Conservation (phyloP, 2,797 vertebrate species). For the Lacerta agilis region DNA sequence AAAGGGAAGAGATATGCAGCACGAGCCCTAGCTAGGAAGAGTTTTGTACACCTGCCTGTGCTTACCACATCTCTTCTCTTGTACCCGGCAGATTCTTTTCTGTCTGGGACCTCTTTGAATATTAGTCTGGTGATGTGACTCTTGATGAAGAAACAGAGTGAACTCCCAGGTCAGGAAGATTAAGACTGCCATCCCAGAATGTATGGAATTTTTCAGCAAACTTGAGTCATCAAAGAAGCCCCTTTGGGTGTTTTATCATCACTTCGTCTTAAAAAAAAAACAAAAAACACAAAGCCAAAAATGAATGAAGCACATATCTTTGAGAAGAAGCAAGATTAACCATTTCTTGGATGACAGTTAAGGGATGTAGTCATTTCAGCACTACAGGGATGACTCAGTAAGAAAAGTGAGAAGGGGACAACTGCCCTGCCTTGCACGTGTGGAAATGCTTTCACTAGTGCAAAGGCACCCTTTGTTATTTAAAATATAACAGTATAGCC, state of each 20-base stretch:
- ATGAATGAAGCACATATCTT: neutral
- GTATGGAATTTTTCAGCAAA: slow-evolving; percentile 15
- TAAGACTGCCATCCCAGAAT: neutral
- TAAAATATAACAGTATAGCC: neutral
- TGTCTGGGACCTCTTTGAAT: neutral
- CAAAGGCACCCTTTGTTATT: neutral
- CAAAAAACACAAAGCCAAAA: neutral
- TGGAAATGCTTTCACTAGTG: neutral
- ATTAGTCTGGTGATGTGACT: neutral
- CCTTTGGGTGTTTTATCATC: neutral
- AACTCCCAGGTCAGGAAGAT: neutral
- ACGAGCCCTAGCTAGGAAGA: neutral
- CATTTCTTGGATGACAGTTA: neutral
- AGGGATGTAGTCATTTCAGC: neutral
- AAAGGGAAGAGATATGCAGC: neutral
- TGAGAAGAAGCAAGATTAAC: neutral
- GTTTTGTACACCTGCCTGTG: neutral
- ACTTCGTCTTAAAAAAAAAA: neutral
- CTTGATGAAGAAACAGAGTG: neutral
- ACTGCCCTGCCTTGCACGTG: neutral
- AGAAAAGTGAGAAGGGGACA: neutral
- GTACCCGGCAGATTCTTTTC: neutral
- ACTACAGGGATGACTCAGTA: neutral
- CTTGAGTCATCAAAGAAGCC: slow-evolving; percentile 2
- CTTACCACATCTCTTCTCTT: neutral